Evolutionary conservation across 2,797 vertebrate species (phyloP).

Genomic region (Lemur catta): DNA sequence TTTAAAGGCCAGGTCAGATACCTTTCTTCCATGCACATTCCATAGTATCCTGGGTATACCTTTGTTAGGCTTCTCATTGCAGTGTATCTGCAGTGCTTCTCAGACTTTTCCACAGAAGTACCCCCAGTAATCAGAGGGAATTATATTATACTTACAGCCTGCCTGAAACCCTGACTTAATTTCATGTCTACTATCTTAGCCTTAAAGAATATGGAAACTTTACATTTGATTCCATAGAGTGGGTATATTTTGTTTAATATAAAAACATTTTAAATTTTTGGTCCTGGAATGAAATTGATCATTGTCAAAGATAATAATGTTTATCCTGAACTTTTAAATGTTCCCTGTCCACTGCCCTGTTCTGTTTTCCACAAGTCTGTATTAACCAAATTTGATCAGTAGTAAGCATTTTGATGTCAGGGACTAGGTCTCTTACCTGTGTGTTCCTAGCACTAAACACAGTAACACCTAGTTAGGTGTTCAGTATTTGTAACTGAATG

Average conservation of each 20-base stretch:
- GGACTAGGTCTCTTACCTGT: not conserved
- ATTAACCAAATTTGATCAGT: not conserved
- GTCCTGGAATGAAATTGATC: not conserved
- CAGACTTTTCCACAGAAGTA: not conserved
- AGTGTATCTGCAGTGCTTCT: not conserved
- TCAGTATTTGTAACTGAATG: not conserved
- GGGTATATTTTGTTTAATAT: not conserved
- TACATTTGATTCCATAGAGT: not conserved
- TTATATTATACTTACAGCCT: not conserved
- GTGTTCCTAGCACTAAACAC: not conserved
- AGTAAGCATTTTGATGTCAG: not conserved
- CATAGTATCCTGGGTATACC: not conserved
- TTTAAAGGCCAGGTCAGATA: not conserved
- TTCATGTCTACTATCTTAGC: not conserved
- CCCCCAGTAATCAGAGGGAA: not conserved
- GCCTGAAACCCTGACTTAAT: not conserved
- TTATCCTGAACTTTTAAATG: not conserved
- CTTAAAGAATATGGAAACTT: not conserved
- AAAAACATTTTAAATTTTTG: not conserved
- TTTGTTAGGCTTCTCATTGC: not conserved
- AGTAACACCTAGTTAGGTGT: not conserved
- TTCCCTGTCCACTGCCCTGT: not conserved
- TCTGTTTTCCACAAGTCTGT: not conserved
- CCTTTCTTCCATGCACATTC: not conserved
- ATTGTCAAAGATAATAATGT: not conserved